Base-by-base conservation (phyloP, 2,113 vertebrate species). In the Forbesichthys papilliferus region DNA sequence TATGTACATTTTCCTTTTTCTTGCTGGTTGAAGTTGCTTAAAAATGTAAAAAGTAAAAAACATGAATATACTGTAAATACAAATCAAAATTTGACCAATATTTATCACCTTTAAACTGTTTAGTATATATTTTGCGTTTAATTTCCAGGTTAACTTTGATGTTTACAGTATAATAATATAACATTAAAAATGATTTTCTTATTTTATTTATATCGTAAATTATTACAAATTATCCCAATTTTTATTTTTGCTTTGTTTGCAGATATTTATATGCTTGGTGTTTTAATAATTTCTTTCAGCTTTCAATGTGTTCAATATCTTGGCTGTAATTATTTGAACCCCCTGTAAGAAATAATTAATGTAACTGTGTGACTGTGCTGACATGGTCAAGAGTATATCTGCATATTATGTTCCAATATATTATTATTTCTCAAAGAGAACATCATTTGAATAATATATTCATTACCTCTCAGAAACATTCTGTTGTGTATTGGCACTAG, bases 401-500 rank as follows among this genome's bases (percentile, higher is more conserved):
- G 20, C 20, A 33, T 10, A 5, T 27, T 11, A n/a, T n/a, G 14
- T n/a, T 14, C 46, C n/a, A 3, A 10, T 12, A 2, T 16, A n/a
- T 18, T 48, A 12, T 62, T 16, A 10, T 9, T 61, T 5, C 14
- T 2, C 14, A n/a, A 7, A 46, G 9, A 11, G n/a, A 11, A 42
- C 14, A 14, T n/a, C 9, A 9, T 48, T 62, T 1, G 14, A 13
- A 27, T 16, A 48, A 7, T 33, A 20, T 27, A 34, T 58, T 34
- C 56, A 66, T 61, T 69, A 65, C 16, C 14, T 68, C 1, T 62
- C 36, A 18, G 53, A 34, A 5, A 16, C 16, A 53, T 48, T 11
- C 61, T 7, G 34, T 47, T 14, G n/a, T 8, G 20, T 65, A 69
- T 14, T 48, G 4, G 61, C 47, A 1, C 5, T 34, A 66, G 64